These are phyloP conservation scores for Stigmatopora argus DNA, from an alignment of 2,113 vertebrate genomes.

Conservation along the genomic window DNA sequence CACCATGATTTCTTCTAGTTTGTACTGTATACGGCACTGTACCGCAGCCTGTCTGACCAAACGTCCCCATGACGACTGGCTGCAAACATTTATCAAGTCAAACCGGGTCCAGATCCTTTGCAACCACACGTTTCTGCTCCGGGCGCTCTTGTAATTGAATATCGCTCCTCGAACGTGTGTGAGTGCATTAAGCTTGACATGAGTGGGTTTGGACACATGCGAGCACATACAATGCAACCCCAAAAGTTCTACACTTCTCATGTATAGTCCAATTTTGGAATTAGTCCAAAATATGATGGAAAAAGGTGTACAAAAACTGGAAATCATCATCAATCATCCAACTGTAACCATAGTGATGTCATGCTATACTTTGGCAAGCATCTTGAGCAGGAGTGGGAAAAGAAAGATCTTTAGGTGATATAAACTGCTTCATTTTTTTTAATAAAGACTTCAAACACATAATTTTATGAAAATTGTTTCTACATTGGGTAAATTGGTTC, in stretches of 20 bases:
- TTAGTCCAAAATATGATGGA: not conserved
- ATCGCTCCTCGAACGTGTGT: conserved; percentile 1
- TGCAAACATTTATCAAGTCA: conserved; percentile 58
- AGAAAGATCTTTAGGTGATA: not conserved
- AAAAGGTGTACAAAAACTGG: not conserved
- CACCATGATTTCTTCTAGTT: conserved; percentile 37
- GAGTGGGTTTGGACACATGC: conserved; percentile 13
- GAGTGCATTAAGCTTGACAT: conserved; percentile 15
- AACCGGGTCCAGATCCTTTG: conserved; percentile 54
- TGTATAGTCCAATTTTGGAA: not conserved
- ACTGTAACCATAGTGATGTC: not conserved
- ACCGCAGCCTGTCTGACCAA: conserved; percentile 49
- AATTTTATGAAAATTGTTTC: too few relatives aligned
- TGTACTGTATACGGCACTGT: conserved; percentile 40
- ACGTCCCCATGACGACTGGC: conserved; percentile 52
- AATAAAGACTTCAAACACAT: too few relatives aligned
- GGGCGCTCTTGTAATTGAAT: conserved; percentile 26
- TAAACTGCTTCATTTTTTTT: too few relatives aligned
- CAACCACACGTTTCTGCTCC: conserved; percentile 42
- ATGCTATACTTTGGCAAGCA: not conserved
- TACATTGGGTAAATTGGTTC: too few relatives aligned
- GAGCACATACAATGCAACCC: not conserved
- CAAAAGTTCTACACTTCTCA: not conserved
- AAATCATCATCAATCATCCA: too few relatives aligned
- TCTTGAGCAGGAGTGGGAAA: not conserved